A percentile compares a stretch with the other conserved stretches of the same genome.
These are phyloP conservation scores for Latrodectus hesperus DNA, from an alignment of 2,888 invertebrate species.

Conservation along the genomic window DNA sequence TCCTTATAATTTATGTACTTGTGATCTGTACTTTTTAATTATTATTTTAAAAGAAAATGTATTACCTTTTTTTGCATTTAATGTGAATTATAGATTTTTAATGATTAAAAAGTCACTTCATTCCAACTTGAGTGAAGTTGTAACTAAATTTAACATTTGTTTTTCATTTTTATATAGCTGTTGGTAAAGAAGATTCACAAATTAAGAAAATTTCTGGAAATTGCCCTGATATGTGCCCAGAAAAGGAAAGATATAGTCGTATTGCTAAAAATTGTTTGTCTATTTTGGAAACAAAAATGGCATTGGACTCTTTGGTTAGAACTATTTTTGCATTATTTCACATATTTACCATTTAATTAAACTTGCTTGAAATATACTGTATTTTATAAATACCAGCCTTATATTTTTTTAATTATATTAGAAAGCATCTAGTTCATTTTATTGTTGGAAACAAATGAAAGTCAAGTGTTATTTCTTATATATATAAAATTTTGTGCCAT, in stretches of 20 bases:
- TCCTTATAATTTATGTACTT: no score
- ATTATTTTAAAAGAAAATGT: background rate
- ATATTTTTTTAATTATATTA: no score
- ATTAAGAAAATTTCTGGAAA: slow-evolving; percentile 79
- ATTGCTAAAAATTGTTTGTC: slow-evolving; percentile 73
- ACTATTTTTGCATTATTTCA: background rate
- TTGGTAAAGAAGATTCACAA: slow-evolving; percentile 25
- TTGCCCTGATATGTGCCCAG: slow-evolving; percentile 98
- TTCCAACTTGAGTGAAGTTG: background rate
- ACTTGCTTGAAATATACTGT: no score
- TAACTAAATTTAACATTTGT: background rate
- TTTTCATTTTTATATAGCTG: slow-evolving; percentile 8
- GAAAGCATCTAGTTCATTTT: no score
- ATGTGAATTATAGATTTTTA: background rate
- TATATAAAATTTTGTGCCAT: no score
- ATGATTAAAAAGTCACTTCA: background rate
- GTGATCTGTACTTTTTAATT: background rate
- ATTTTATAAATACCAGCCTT: no score
- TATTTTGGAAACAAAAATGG: slow-evolving; percentile 72
- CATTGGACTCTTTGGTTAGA: slow-evolving; percentile 75
- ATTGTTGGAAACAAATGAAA: no score
- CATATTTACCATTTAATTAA: no score
- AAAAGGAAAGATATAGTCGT: slow-evolving; percentile 87
- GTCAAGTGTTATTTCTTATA: no score
- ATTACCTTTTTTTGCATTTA: background rate